These are phyloP conservation scores for Sinocyclocheilus anophthalmus DNA, from an alignment of 2,113 vertebrate genomes.

Conservation along the genomic window DNA sequence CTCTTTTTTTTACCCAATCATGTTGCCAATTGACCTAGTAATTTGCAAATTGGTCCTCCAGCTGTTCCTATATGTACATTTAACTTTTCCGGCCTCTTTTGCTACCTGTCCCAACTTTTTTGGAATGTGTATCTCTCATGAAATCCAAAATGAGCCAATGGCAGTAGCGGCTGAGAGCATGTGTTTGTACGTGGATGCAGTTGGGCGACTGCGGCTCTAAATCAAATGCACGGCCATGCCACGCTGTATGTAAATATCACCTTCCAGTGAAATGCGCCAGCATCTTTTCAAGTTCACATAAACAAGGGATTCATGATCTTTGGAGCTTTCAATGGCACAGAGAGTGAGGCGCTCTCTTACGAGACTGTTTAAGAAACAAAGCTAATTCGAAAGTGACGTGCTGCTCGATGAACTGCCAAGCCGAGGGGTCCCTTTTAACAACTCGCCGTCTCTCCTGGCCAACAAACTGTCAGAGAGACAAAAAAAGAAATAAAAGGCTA, in stretches of 20 bases:
- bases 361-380: slow-evolving; percentile 4
- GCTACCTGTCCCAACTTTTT: too few species aligned
- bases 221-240: slow-evolving; percentile 45
- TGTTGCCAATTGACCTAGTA: too few species aligned
- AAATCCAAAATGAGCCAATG: too few species aligned
- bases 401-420: slow-evolving; percentile 26
- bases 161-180: slow-evolving; percentile 58
- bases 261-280: slow-evolving; percentile 43
- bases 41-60: too few species aligned
- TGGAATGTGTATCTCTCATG: too few species aligned
- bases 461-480: slow-evolving; percentile 28
- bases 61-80: too few species aligned
- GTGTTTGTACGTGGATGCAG: slow-evolving; percentile 58
- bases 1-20: too few species aligned
- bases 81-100: too few species aligned
- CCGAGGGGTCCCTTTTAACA: background rate
- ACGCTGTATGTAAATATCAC: slow-evolving; percentile 55
- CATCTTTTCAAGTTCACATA: slow-evolving; percentile 41
- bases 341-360: background rate
- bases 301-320: slow-evolving; percentile 52
- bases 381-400: slow-evolving; percentile 1
- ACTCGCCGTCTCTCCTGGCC: background rate
- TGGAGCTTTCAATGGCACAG: slow-evolving; percentile 30
- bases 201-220: slow-evolving; percentile 49
- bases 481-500: slow-evolving; percentile 50